These are phyloP conservation scores for Ctenoplectra terminalis DNA, from an alignment of 1,140 invertebrate species.

Conservation along the genomic window DNA sequence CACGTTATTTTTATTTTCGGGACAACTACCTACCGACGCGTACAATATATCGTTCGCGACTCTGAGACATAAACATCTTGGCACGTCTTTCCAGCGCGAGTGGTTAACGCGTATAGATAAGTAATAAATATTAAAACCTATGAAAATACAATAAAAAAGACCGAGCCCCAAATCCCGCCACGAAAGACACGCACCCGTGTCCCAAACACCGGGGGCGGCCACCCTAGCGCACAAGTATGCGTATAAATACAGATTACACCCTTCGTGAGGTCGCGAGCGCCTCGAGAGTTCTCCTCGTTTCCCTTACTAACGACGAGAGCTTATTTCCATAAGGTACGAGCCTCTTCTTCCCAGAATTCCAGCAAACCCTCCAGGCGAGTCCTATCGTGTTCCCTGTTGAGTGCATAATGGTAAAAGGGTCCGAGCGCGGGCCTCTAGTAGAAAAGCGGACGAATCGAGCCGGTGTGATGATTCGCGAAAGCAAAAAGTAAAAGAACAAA, in stretches of 20 bases:
- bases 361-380: conserved; percentile 6
- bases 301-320: conserved; percentile 61
- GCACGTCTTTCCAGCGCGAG: too few relatives aligned
- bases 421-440: neutral
- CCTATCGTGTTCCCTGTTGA: conserved; percentile 6
- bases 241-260: conserved; percentile 3
- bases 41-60: too few relatives aligned
- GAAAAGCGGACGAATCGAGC: neutral
- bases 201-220: neutral
- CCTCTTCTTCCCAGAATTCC: conserved; percentile 64
- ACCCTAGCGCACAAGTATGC: neutral
- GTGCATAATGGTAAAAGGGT: conserved; percentile 3
- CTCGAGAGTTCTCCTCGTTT: neutral
- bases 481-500: neutral
- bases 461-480: conserved; percentile 13
- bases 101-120: too few relatives aligned
- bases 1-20: too few relatives aligned
- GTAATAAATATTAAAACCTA: too few relatives aligned
- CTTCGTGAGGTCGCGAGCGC: conserved; percentile 19
- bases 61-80: too few relatives aligned
- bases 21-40: too few relatives aligned
- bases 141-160: neutral
- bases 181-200: neutral
- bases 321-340: conserved; percentile 72
- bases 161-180: neutral